Evolutionary conservation across 2,888 invertebrate species (phyloP), one percentile per base, ranked within the genome.

Genomic region (Coelogynopora nodosa): DNA sequence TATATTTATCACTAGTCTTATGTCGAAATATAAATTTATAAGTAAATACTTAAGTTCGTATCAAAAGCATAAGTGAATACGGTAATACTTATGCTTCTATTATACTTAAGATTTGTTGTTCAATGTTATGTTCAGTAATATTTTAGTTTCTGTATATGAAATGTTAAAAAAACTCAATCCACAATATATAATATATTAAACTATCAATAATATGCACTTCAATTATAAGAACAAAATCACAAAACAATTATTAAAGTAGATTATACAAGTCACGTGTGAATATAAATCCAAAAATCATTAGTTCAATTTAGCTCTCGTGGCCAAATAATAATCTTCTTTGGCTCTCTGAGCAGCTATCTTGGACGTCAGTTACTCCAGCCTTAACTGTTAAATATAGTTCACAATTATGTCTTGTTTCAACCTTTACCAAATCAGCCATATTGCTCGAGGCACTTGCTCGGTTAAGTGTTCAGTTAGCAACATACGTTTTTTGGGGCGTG

Each of bases 31-130:
- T 74, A 74, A 74, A 26, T 74, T 74, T 74, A 13, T 74, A 74
- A 74, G 74, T 74, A 74, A 74, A 74, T 74, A 74, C 74, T 74
- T 74, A 74, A n/a, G 74, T 74, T 74, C 74, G 5, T 74, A 74
- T 74, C 74, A 74, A n/a, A 74, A 74, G 74, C 74, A 74, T 74
- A 74, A 74, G 27, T 74, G 74, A 74, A 74, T 74, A 74, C 5
- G 74, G 2, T 74, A 23, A 23, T 74, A 74, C 27, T 74, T 74
- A 74, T 74, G 5, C 74, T 74, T 74, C 74, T 74, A 74, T 74
- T 74, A 74, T 74, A 74, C 74, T 26, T 26, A 74, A 2, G 27
- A 74, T 74, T 13, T 74, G 74, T 74, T 74, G 5, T 74, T 74
- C 23, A 74, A 74, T 74, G 23, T 74, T 74, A 74, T 23, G 74